Base-by-base conservation (phyloP, 2,113 vertebrate genomes). In the Xyliphius kryptos region DNA sequence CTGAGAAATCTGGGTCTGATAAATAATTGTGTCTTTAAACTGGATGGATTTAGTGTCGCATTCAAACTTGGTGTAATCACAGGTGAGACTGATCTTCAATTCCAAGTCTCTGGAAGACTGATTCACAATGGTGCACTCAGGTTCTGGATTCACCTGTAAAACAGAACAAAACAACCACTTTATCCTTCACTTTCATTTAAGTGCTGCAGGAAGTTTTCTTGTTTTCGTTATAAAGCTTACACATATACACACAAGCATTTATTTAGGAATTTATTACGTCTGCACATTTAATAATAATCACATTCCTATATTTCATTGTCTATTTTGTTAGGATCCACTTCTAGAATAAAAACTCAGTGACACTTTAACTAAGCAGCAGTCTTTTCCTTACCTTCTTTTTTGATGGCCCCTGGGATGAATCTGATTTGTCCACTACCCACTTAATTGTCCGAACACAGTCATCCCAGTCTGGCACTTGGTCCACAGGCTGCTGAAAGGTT, bases 401-500 rank as follows among this genome's bases (percentile, higher is more conserved):
- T 8, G 36, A 15, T 3, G 81, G 71, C 36, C 81, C 76, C 0
- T 36, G 57, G 8, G 69, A 51, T 2, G 8, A 62, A 0, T 8
- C 16, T 5, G n/a, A 61, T 14, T 46, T 78, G 0, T 22, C 38
- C 9, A 60, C 9, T 36, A 85, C 86, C 16, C 89, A 91, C 22
- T 82, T 89, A 26, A 86, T 59, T 0, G 75, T 85, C 48, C 4
- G 75, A 73, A 86, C 83, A 13, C 48, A 61, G 74, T 92, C 82
- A 0, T 97, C 92, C 96, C 96, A 98, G 80, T 96, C 92, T 0
- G 70, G 41, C 7, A 94, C 84, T 69, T 92, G 70, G 11, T 90
- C 91, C 2, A 76, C 12, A 0, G 88, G 89, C 52, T 81, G 71
- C 60, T 80, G 77, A 56, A 93, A 91, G 19, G 71, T 1, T 32